These are phyloP conservation scores for Cyprinodon tularosa DNA, from an alignment of 2,113 vertebrate genomes.

Conservation along the genomic window DNA sequence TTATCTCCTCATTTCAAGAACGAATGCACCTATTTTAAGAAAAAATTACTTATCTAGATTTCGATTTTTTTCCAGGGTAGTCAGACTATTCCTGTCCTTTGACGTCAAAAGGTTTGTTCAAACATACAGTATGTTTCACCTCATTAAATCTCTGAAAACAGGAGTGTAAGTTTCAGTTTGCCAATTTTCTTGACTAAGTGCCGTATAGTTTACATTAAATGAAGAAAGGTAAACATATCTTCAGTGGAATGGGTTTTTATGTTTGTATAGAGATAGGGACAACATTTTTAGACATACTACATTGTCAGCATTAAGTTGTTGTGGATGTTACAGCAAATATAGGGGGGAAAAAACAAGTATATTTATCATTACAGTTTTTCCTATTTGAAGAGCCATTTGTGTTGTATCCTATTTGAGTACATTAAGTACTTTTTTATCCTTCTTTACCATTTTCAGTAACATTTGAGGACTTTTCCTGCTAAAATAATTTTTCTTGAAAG, in stretches of 20 bases:
- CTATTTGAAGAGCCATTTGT: neutral
- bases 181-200: conserved; percentile 54
- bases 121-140: conserved; percentile 65
- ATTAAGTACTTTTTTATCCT: too few relatives aligned
- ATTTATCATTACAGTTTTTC: conserved; percentile 2
- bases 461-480: conserved; percentile 1
- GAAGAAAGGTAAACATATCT: conserved; percentile 40
- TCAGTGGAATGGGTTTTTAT: neutral
- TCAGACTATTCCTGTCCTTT: conserved; percentile 30
- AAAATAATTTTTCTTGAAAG: too few relatives aligned
- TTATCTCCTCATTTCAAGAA: too few relatives aligned
- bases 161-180: conserved; percentile 39
- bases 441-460: neutral
- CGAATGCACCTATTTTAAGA: too few relatives aligned
- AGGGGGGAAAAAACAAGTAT: neutral
- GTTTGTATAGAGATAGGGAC: neutral
- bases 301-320: conserved; percentile 8
- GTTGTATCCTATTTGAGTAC: too few relatives aligned
- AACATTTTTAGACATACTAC: neutral
- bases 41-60: too few relatives aligned
- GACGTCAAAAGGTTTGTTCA: conserved; percentile 68
- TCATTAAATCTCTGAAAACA: conserved; percentile 71
- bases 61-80: too few relatives aligned
- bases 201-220: conserved; percentile 52
- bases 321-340: neutral